A percentile compares a stretch with the other conserved stretches of the same genome.
Evolutionary conservation across 2,113 vertebrate genomes (phyloP).

Genomic region (Callopanchax toddi): DNA sequence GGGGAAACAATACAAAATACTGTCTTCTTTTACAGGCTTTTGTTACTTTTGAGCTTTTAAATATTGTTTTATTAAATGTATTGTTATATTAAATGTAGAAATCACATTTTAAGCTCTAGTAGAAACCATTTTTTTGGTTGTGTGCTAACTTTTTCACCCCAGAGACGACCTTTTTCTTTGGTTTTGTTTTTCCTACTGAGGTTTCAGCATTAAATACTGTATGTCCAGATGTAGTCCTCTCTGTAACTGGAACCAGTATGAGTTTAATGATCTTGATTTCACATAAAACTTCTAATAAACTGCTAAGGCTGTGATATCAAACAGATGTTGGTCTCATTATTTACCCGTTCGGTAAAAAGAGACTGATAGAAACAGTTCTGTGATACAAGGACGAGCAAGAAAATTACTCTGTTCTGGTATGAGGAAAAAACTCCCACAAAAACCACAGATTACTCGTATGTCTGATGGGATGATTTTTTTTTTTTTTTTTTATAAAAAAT

Average conservation of each 20-base stretch:
- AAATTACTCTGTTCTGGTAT: background rate
- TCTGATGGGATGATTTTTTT: background rate
- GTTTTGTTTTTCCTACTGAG: conserved; percentile 15
- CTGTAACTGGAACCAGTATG: conserved; percentile 16
- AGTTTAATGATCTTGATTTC: conserved; percentile 16
- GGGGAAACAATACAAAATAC: conserved; percentile 13
- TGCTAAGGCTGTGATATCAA: conserved; percentile 35
- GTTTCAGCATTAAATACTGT: conserved; percentile 48
- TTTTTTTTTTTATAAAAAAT: background rate
- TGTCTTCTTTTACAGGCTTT: conserved; percentile 30
- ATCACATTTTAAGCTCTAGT: background rate
- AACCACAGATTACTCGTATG: background rate
- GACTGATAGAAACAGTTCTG: too few species aligned
- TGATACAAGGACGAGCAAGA: background rate
- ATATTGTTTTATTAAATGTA: too few species aligned
- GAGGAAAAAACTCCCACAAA: background rate
- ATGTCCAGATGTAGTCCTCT: conserved; percentile 13
- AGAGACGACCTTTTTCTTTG: conserved; percentile 15
- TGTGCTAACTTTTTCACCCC: conserved; percentile 20
- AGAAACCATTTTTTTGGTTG: conserved; percentile 9
- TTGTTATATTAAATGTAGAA: conserved; percentile 49
- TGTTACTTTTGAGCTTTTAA: conserved; percentile 33
- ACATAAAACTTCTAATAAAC: conserved; percentile 56
- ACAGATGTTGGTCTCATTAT: background rate
- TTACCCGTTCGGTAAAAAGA: background rate